Evolutionary conservation across 1,140 invertebrate species (phyloP), one percentile per base, ranked within the genome.

Genomic region (Atta texana): DNA sequence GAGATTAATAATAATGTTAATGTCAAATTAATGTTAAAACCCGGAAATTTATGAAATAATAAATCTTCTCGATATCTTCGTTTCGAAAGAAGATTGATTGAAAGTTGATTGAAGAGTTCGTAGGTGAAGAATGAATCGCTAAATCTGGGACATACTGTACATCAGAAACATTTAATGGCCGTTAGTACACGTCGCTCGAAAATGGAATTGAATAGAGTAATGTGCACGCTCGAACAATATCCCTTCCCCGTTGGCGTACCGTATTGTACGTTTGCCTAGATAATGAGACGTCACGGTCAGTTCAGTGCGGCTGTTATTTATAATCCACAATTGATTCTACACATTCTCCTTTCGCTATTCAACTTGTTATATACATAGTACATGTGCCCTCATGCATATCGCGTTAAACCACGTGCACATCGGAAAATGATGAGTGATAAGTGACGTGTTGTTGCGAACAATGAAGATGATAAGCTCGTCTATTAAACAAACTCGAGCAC

Each of bases 271-370:
- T 68, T 63, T 78, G 72, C 63, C 63, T 85, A 66, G 75, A 78
- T 85, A 77, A 59, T 87, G 71, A 86, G 64, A 76, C 44, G 72
- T 64, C 59, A 78, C 66, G 80, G 68, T n/a, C 80, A 63, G 80
- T 55, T 51, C 80, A 49, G n/a, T 31, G 18, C n/a, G n/a, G 61
- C 3, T n/a, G 80, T 75, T 84, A 84, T 84, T 84, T 84, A 84
- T 84, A 84, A 75, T 84, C 80, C 39, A 84, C 80, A 84, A 75
- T 75, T 75, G 69, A 84, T 61, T 81, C 64, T 57, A 53, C 39
- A 16, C 68, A 44, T 69, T 49, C 68, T 59, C 80, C 24, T 84
- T 34, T 51, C 69, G 24, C 39, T 31, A 57, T 61, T 55, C 34
- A 59, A 61, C 28, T 18, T 16, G 21, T 49, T 12, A 4, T 69